These are phyloP conservation scores for Pteropus rufus DNA, from an alignment of 2,797 vertebrate species.

Conservation along the genomic window DNA sequence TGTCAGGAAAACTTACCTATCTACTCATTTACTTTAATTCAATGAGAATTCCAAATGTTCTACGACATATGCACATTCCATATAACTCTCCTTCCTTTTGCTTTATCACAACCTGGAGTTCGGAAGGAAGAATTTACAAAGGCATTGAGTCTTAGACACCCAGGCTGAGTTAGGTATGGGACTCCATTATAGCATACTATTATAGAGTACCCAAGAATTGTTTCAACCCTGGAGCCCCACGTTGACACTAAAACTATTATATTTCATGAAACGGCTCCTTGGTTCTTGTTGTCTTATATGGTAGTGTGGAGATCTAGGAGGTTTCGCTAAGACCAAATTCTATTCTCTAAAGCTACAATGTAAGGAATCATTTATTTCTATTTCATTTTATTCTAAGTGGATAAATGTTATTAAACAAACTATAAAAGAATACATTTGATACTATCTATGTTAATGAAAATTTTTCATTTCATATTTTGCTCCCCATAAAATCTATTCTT, in stretches of 20 bases:
- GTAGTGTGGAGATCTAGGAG: neutral
- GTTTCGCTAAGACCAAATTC: neutral
- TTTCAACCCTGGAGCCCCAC: neutral
- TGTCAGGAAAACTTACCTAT: neutral
- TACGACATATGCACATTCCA: neutral
- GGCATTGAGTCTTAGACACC: neutral
- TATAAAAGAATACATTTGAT: slow-evolving; percentile 26
- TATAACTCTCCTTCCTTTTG: neutral
- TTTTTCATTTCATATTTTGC: neutral
- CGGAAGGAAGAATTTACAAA: neutral
- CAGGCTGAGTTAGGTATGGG: neutral
- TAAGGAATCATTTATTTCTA: slow-evolving; percentile 3
- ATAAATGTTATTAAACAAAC: slow-evolving; percentile 19
- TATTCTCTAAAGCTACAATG: neutral
- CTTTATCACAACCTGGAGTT: neutral
- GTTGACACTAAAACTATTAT: neutral
- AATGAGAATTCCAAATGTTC: neutral
- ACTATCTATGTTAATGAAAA: slow-evolving; percentile 5
- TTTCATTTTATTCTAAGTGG: slow-evolving; percentile 28
- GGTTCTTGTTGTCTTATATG: neutral
- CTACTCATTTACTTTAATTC: neutral
- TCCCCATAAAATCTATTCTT: slow-evolving; percentile 18
- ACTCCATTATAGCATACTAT: neutral
- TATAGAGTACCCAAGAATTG: neutral
- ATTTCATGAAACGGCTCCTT: neutral